These are phyloP conservation scores for Trichopoda pennipes DNA, from an alignment of 2,888 invertebrate genomes.

Conservation along the genomic window DNA sequence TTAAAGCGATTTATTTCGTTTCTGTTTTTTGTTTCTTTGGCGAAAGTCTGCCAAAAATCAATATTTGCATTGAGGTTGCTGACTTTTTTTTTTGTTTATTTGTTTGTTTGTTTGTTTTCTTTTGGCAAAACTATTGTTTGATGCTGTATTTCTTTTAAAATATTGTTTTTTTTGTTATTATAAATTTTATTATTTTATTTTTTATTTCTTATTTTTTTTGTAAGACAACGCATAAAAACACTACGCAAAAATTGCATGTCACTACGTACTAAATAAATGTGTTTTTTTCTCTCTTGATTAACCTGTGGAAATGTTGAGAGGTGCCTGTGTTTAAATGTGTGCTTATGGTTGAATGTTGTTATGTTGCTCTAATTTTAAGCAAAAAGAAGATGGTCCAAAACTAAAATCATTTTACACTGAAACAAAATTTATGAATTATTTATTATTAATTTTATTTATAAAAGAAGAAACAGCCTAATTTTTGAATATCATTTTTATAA, in stretches of 20 bases:
- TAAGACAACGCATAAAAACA: slow-evolving; percentile 7
- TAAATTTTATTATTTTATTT: background rate
- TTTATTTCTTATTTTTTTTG: background rate
- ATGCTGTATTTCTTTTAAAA: slow-evolving; percentile 29
- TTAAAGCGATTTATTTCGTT: slow-evolving; percentile 47
- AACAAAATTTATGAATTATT: slow-evolving; percentile 14
- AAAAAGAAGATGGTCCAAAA: slow-evolving; percentile 19
- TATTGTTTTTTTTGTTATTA: background rate
- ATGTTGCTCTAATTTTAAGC: slow-evolving; percentile 54
- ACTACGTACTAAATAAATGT: slow-evolving; percentile 66
- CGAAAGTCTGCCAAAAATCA: slow-evolving; percentile 64
- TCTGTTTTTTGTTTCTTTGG: slow-evolving; percentile 34
- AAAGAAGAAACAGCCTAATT: no score
- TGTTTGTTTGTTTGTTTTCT: no score
- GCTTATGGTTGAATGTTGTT: slow-evolving; percentile 3
- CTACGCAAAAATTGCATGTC: slow-evolving; percentile 66
- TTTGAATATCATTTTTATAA: no score
- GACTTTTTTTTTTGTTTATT: no score
- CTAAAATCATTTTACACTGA: slow-evolving; percentile 43
- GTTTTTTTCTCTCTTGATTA: slow-evolving; percentile 51
- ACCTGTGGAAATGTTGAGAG: slow-evolving; percentile 51
- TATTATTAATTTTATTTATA: no score
- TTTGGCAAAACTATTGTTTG: slow-evolving; percentile 47
- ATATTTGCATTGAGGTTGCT: slow-evolving; percentile 65
- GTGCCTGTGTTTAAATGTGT: slow-evolving; percentile 28